Percentiles rank a stretch among this genome's conserved stretches.
Evolutionary conservation across 2,797 vertebrate genomes (phyloP).

Genomic region (Chaetophractus vellerosus): DNA sequence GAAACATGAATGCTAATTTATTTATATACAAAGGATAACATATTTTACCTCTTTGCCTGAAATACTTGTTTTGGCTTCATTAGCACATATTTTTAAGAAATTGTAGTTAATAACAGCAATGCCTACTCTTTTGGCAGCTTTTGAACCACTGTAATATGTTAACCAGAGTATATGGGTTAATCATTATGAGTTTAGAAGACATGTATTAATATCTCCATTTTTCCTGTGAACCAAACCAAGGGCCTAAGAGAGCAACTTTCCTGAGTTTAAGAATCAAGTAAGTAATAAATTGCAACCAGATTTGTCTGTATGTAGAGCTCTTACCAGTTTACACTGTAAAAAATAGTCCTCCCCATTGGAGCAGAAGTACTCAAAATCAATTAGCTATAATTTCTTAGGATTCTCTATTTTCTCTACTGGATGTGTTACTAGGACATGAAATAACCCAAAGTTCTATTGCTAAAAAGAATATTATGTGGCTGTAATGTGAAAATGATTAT

Average conservation of each 20-base stretch:
- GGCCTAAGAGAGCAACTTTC: background rate
- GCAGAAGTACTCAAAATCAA: background rate
- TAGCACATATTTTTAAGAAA: background rate
- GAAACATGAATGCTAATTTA: background rate
- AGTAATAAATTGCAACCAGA: background rate
- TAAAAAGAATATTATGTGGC: background rate
- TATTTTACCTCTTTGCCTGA: background rate
- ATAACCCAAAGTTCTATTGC: background rate
- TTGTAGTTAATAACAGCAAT: background rate
- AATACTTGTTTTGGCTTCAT: background rate
- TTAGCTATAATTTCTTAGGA: background rate
- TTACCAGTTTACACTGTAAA: background rate
- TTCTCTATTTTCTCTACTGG: background rate
- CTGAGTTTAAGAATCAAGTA: background rate
- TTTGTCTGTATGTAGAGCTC: background rate
- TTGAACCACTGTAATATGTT: background rate
- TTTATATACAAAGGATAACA: background rate
- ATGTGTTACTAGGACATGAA: background rate
- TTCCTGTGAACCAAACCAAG: background rate
- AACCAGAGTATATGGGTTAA: background rate
- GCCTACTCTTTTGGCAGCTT: background rate
- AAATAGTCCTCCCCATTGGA: background rate
- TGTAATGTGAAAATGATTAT: background rate
- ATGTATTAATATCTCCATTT: background rate
- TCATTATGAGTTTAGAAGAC: background rate